A percentile compares a stretch with the other conserved stretches of the same genome.
Conservation (phyloP, 1,140 invertebrate genomes). For the Planococcus citri region DNA sequence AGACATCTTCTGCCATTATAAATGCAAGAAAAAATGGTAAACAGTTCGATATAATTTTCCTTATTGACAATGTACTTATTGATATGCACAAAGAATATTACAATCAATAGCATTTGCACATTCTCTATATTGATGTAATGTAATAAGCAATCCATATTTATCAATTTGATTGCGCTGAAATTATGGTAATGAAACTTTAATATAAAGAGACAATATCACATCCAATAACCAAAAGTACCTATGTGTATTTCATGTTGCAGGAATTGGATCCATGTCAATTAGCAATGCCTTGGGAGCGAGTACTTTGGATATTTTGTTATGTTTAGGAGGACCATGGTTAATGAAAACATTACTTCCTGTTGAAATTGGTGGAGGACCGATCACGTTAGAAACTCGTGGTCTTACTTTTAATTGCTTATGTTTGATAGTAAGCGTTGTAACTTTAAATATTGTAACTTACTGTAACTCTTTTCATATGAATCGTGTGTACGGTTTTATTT, state of each 20-base stretch:
- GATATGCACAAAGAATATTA: background rate
- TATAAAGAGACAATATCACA: too few relatives aligned
- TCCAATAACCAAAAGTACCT: too few relatives aligned
- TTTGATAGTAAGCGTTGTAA: slow-evolving; percentile 28
- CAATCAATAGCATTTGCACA: background rate
- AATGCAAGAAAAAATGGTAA: slow-evolving; percentile 51
- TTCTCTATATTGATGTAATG: background rate
- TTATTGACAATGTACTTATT: background rate
- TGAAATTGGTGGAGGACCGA: slow-evolving; percentile 28
- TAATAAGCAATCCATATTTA: too few relatives aligned
- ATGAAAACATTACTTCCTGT: slow-evolving; percentile 51
- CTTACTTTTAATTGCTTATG: slow-evolving; percentile 29
- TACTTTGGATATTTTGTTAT: slow-evolving; percentile 71
- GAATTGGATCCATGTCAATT: slow-evolving; percentile 69
- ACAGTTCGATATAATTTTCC: slow-evolving; percentile 30
- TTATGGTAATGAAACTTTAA: too few relatives aligned
- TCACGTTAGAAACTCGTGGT: slow-evolving; percentile 27
- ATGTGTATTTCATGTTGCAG: slow-evolving; percentile 37
- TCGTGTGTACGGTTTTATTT: slow-evolving; percentile 27
- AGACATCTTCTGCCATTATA: slow-evolving; percentile 71
- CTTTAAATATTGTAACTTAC: slow-evolving; percentile 27
- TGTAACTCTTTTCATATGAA: slow-evolving; percentile 28
- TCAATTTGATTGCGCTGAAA: too few relatives aligned
- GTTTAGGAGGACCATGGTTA: slow-evolving; percentile 72
- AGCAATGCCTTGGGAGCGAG: slow-evolving; percentile 74